Percentiles rank a stretch among this genome's conserved stretches.
phyloP scores from a whole-genome alignment of 2,113 vertebrate species.

The Coturnix japonica region DNA sequence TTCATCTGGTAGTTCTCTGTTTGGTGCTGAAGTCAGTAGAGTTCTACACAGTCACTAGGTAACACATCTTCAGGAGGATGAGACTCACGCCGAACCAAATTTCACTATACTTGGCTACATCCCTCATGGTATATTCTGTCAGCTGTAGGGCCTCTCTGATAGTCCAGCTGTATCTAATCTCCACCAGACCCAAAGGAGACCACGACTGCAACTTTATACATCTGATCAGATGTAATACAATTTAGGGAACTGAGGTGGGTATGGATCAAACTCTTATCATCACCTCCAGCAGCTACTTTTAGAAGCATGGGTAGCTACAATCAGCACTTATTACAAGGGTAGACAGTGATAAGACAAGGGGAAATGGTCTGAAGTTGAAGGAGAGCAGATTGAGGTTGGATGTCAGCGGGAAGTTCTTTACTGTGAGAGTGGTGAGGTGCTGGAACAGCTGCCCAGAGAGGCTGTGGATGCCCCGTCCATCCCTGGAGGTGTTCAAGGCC shows the following conservation, averaged over 20 bases:
- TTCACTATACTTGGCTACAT: background rate
- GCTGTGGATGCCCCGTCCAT: no score
- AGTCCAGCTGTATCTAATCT: background rate
- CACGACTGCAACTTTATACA: background rate
- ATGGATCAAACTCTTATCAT: background rate
- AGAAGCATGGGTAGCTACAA: background rate
- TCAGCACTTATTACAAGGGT: background rate
- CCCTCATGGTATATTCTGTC: background rate
- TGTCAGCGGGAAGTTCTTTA: no score
- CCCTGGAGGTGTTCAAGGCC: no score
- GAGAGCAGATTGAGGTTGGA: no score
- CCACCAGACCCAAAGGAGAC: background rate
- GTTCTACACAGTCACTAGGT: slow-evolving; percentile 9
- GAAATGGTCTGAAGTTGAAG: no score
- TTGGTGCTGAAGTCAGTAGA: background rate
- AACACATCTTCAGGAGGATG: background rate
- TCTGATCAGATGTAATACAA: background rate
- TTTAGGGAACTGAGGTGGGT: background rate
- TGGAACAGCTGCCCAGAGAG: no score
- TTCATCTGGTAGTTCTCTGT: slow-evolving; percentile 35
- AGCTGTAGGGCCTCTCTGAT: background rate
- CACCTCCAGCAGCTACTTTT: background rate
- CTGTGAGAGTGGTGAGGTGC: no score
- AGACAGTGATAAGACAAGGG: no score
- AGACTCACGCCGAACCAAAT: background rate